phyloP scores from a whole-genome alignment of 2,797 vertebrate species.

The Telmatherina bonti region DNA sequence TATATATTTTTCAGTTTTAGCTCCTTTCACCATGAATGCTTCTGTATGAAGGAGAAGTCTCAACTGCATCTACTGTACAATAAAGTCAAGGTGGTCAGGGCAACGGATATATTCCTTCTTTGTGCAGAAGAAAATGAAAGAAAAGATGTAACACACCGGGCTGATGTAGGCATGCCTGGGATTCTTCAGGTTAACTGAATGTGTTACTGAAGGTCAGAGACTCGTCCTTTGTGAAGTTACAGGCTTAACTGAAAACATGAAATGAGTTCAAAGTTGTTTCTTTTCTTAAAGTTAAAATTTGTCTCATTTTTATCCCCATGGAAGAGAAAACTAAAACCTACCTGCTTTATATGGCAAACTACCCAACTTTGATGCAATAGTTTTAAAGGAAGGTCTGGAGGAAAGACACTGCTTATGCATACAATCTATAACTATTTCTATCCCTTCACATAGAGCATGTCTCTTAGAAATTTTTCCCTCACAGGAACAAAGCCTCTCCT shows the following conservation, averaged over 20 bases:
- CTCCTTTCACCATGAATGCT: conserved; percentile 45
- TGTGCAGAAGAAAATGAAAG: conserved; percentile 32
- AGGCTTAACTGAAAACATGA: conserved; percentile 32
- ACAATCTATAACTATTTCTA: conserved; percentile 10
- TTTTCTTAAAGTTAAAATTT: neutral
- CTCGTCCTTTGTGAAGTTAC: conserved; percentile 38
- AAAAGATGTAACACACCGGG: conserved; percentile 24
- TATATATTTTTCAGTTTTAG: conserved; percentile 45
- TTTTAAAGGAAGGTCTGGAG: neutral
- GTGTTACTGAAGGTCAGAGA: conserved; percentile 53
- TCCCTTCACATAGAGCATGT: neutral
- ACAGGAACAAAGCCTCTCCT: conserved; percentile 47
- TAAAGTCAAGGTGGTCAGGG: conserved; percentile 50
- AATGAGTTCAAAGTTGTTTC: conserved; percentile 13
- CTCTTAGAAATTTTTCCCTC: conserved; percentile 20
- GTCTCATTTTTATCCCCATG: neutral
- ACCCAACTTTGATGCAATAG: neutral
- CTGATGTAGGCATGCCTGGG: conserved; percentile 20
- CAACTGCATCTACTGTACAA: conserved; percentile 51
- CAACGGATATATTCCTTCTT: conserved; percentile 40
- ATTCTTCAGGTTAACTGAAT: conserved; percentile 30
- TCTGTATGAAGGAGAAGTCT: conserved; percentile 53
- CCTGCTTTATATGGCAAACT: neutral
- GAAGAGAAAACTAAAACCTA: neutral
- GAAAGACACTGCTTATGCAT: neutral